phyloP scores from a whole-genome alignment of 2,888 invertebrate species.

The Xylota segnis region DNA sequence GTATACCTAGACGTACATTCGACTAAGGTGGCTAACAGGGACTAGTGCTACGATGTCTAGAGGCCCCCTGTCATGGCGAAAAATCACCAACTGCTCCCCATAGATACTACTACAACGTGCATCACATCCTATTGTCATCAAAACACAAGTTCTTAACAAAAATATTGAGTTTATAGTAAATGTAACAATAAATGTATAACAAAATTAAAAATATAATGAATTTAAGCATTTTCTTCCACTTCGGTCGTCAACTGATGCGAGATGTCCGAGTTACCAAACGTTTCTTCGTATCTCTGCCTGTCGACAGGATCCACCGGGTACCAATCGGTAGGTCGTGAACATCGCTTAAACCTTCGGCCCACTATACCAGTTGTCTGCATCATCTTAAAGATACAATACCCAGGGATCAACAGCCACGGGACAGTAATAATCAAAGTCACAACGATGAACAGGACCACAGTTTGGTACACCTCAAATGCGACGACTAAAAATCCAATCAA shows the following conservation, averaged over 20 bases:
- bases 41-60: too few species aligned
- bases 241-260: constrained; percentile 80
- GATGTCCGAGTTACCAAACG: constrained; percentile 80
- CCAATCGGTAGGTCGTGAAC: constrained; percentile 82
- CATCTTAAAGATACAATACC: constrained; percentile 79
- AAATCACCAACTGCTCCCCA: too few species aligned
- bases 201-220: too few species aligned
- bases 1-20: too few species aligned
- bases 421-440: constrained; percentile 78
- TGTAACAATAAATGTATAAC: too few species aligned
- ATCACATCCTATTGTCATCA: too few species aligned
- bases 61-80: too few species aligned
- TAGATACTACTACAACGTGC: too few species aligned
- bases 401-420: constrained; percentile 80
- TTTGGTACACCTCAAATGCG: not conserved
- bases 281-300: constrained; percentile 81
- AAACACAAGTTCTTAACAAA: too few species aligned
- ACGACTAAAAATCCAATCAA: not conserved
- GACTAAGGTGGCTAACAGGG: too few species aligned
- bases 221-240: not conserved
- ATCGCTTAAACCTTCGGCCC: constrained; percentile 78
- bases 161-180: not conserved
- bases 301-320: constrained; percentile 81
- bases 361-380: constrained; percentile 79
- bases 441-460: not conserved